A percentile compares a stretch with the other conserved stretches of the same genome.
Evolutionary conservation across 2,888 invertebrate genomes (phyloP).

Genomic region (Drosophila cognata): DNA sequence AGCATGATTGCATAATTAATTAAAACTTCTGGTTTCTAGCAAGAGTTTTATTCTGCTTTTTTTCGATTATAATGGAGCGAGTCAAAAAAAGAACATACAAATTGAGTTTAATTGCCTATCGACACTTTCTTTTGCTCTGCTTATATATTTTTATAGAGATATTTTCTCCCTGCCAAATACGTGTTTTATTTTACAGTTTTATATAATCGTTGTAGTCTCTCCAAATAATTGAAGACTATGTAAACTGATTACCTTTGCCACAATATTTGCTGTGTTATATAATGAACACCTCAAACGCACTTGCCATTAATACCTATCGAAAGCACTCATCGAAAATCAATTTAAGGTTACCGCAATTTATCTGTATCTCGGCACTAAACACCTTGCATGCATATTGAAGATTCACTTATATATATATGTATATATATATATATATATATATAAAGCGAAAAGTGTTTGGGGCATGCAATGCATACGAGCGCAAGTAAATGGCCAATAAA

Average conservation of each 20-base stretch:
- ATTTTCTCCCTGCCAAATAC: slow-evolving; percentile 1
- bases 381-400: slow-evolving; percentile 57
- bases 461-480: slow-evolving; percentile 43
- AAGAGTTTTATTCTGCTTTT: not conserved
- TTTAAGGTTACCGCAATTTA: slow-evolving; percentile 21
- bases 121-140: not conserved
- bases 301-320: slow-evolving; percentile 44
- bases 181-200: slow-evolving; percentile 3
- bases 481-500: slow-evolving; percentile 15
- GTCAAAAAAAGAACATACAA: not conserved
- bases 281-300: slow-evolving; percentile 25
- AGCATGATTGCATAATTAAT: slow-evolving; percentile 53
- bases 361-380: slow-evolving; percentile 19
- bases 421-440: not conserved
- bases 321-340: slow-evolving; percentile 40
- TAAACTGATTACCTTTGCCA: slow-evolving; percentile 22
- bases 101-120: not conserved
- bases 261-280: slow-evolving; percentile 18
- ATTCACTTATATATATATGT: slow-evolving; percentile 11
- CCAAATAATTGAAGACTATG: slow-evolving; percentile 4
- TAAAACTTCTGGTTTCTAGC: not conserved
- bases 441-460: slow-evolving; percentile 5
- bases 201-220: slow-evolving; percentile 4
- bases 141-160: not conserved
- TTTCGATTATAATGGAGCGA: not conserved